These are phyloP conservation scores for Serripes groenlandicus DNA, from an alignment of 2,888 invertebrate species.

Conservation along the genomic window DNA sequence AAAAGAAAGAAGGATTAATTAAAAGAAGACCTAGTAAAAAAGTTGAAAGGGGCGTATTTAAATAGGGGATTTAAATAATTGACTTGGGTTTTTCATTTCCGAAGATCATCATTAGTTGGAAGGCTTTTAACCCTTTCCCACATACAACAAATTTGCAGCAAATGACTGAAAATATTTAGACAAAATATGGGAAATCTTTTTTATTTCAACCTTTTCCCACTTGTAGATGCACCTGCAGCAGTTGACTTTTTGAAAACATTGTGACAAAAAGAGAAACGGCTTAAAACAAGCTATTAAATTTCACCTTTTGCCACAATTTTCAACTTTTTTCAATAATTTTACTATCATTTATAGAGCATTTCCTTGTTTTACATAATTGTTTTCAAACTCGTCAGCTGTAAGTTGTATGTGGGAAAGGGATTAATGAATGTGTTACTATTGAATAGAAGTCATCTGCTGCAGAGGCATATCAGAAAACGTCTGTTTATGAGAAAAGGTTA, in stretches of 20 bases:
- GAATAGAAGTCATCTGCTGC: no score
- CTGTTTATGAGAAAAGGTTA: no score
- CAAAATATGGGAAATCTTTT: not conserved
- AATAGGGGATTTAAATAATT: constrained; percentile 26
- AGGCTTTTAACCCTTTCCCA: not conserved
- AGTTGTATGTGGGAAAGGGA: no score
- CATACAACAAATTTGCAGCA: not conserved
- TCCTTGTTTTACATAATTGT: no score
- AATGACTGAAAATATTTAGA: not conserved
- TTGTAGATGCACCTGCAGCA: not conserved
- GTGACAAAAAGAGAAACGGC: not conserved
- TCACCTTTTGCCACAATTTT: constrained; percentile 1
- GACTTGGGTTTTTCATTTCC: constrained; percentile 15
- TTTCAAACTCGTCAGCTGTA: no score
- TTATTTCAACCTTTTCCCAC: not conserved
- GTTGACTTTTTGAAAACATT: not conserved
- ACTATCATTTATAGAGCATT: no score
- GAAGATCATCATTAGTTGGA: constrained; percentile 9
- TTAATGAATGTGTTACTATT: no score
- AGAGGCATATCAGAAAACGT: no score
- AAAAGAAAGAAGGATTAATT: not conserved
- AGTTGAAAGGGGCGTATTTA: not conserved
- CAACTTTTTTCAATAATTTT: not conserved
- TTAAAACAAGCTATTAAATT: not conserved
- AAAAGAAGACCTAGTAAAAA: not conserved